Evolutionary conservation across 2,113 vertebrate genomes (phyloP), one percentile per base, ranked within the genome.

Genomic region (Octodon degus): DNA sequence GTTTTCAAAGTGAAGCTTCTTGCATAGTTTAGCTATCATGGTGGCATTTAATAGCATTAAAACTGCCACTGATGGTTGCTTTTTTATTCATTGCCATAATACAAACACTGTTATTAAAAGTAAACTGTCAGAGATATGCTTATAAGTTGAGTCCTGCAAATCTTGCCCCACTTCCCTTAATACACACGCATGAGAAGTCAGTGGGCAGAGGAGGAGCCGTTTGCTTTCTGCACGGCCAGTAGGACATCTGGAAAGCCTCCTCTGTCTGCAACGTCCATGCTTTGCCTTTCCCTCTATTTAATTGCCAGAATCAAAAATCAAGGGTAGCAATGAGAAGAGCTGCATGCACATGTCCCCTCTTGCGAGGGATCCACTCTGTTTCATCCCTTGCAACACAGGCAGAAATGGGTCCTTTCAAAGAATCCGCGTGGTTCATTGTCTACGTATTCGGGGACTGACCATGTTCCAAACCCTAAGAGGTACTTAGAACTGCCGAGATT

Each of bases 31-130:
- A 1, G 86, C 67, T 97, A 81, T 82, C 94, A 20, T 97, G 62
- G 63, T 92, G 76, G 43, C 80, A 82, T 94, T 98, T 96, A 55
- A 88, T 84, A 93, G 97, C 89, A 97, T 72, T 95, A 5, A 95
- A 91, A 67, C 88, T 91, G 84, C 79, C 89, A 89, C 97, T 93
- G 95, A 95, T 8, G 20, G 94, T 93, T 83, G 53, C 86, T 91
- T 85, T 96, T 97, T 80, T 97, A 74, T 30, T 93, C 92, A 17
- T 70, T 93, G 87, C 84, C 96, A 93, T 32, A 80, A 77, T 86
- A 96, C 89, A 97, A 97, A 93, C 72, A 85, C 84, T 32, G 58
- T 95, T 97, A 97, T 96, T 72, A 55, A 97, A 96, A 97, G 89
- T 77, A 98, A 96, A 76, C 95, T 98, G 92, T 95, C 87, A 86